Evolutionary conservation across 2,113 vertebrate species (phyloP).

Genomic region (Silurus meridionalis): DNA sequence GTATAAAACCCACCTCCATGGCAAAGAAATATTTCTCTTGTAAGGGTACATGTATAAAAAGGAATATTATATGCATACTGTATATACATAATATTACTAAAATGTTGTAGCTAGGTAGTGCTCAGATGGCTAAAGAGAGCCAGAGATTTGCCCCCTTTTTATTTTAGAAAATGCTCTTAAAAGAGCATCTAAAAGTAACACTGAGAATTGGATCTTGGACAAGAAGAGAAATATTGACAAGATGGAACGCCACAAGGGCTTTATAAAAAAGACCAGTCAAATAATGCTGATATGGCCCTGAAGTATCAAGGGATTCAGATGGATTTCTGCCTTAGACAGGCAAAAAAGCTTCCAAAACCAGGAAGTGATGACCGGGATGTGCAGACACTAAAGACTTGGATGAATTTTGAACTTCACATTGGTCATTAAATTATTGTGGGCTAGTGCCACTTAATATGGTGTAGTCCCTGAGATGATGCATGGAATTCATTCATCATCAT

Average conservation of each 20-base stretch:
- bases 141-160: neutral
- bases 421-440: constrained; percentile 1
- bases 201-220: constrained; percentile 1
- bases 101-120: neutral
- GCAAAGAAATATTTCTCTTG: neutral
- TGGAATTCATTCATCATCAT: constrained; percentile 63
- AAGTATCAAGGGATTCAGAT: neutral
- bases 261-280: constrained; percentile 31
- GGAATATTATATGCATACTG: neutral
- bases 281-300: constrained; percentile 15
- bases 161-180: neutral
- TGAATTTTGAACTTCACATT: constrained; percentile 16
- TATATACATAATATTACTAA: neutral
- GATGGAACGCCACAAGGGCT: neutral
- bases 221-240: constrained; percentile 17
- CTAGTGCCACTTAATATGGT: constrained; percentile 39
- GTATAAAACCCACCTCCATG: neutral
- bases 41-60: neutral
- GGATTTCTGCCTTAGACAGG: neutral
- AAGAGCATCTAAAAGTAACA: neutral
- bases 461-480: constrained; percentile 44
- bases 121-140: neutral
- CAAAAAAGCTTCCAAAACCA: constrained; percentile 51
- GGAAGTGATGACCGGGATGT: constrained; percentile 35
- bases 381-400: neutral